Evolutionary conservation across 2,888 invertebrate species (phyloP), one percentile per base, ranked within the genome.

Genomic region (Villa cingulata): DNA sequence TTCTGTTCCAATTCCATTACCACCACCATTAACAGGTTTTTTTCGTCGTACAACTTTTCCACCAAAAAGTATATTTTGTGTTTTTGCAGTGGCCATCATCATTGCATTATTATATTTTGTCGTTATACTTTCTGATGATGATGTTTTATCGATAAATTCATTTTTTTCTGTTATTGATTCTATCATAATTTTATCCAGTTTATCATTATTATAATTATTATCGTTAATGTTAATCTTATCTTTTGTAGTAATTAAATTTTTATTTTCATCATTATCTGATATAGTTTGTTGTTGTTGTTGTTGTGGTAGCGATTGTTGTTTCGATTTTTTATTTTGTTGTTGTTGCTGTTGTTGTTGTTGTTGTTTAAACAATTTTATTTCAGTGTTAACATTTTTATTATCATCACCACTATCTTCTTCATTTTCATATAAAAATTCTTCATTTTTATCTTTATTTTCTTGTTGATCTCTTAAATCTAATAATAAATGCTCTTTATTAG

Each of bases 11-110:
- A 38, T 16, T 16, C 41, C 27, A 58, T 52, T 39, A 23, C 42
- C 15, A 9, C 18, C 18, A n/a, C n/a, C 17, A 7, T n/a, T 29
- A 14, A 41, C 15, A n/a, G 41, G n/a, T n/a, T 61, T 60, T 56
- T 68, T 68, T 55, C 65, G 68, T 48, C 68, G 58, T 4, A 64
- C 60, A 41, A 68, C 56, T 3, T 81, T 83, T 51, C 82, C 85
- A 51, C 82, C 85, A n/a, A 81, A 77, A 17, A 81, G 78, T 53
- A 83, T 62, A n/a, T n/a, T n/a, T 57, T 80, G 79, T 3, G 80
- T 78, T 59, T 76, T 78, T 9, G 81, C 77, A 44, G 78, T 69
- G 37, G 72, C 71, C 4, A 9, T 32, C 9, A 32, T 12, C 1
- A 76, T 71, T n/a, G 75, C 74, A 36, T 75, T 49, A 46, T 37